These are phyloP conservation scores for Pyrocephalus nanus DNA, from an alignment of 2,797 vertebrate species.

Conservation along the genomic window DNA sequence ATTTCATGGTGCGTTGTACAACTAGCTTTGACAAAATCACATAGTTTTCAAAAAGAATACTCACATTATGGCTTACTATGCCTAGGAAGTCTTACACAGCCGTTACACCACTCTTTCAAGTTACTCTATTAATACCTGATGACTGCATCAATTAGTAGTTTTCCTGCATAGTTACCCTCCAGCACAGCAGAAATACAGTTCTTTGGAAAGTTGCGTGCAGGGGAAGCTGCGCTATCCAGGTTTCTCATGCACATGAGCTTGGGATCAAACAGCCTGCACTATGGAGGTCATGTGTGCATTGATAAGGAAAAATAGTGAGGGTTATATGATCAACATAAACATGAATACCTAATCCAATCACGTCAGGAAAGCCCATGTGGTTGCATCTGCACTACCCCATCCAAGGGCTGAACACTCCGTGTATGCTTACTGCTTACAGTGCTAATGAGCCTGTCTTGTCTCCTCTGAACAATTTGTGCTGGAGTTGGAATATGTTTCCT, in stretches of 20 bases:
- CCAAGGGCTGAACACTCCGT: not conserved
- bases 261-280: not conserved
- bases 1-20: not conserved
- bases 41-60: not conserved
- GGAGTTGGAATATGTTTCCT: conserved; percentile 41
- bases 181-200: not conserved
- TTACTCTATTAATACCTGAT: not conserved
- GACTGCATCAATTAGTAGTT: not conserved
- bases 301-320: not conserved
- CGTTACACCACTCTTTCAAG: not conserved
- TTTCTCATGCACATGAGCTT: not conserved
- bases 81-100: not conserved
- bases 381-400: not conserved
- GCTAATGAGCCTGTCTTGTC: conserved; percentile 27
- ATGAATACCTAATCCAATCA: not conserved
- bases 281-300: fast-evolving
- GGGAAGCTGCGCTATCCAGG: not conserved
- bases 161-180: not conserved
- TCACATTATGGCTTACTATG: not conserved
- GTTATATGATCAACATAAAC: not conserved
- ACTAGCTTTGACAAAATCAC: not conserved
- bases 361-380: not conserved
- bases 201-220: not conserved
- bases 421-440: not conserved
- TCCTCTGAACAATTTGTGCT: conserved; percentile 51